Percentiles rank a stretch among this genome's conserved stretches.
phyloP scores from a whole-genome alignment of 2,113 vertebrate genomes.

The Ammodytes dubius region DNA sequence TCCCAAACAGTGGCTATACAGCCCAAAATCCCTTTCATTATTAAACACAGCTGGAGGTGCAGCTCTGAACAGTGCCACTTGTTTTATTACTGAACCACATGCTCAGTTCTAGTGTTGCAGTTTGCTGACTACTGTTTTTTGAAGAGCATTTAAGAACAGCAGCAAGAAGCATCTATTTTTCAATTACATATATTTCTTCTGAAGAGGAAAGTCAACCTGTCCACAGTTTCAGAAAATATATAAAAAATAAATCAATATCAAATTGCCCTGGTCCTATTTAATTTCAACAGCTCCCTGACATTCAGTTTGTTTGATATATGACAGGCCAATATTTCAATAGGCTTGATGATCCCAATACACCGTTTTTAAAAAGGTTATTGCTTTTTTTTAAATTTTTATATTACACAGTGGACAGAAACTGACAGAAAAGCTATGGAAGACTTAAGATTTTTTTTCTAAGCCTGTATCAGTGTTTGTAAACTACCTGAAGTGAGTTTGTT shows the following conservation, averaged over 20 bases:
- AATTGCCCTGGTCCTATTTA: constrained; percentile 74
- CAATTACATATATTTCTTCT: constrained; percentile 36
- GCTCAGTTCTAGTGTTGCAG: constrained; percentile 61
- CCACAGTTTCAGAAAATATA: constrained; percentile 86
- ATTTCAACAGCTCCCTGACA: constrained; percentile 82
- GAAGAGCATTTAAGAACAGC: constrained; percentile 49
- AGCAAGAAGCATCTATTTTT: constrained; percentile 54
- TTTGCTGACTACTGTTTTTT: constrained; percentile 63
- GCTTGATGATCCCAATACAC: constrained; percentile 75
- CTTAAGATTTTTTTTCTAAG: constrained; percentile 82
- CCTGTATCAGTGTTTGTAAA: constrained; percentile 89
- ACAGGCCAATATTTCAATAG: constrained; percentile 73
- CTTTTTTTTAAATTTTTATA: constrained; percentile 73
- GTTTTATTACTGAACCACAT: constrained; percentile 59
- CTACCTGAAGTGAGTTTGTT: constrained; percentile 88
- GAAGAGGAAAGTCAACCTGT: constrained; percentile 88
- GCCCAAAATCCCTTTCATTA: constrained; percentile 82
- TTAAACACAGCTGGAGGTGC: constrained; percentile 80
- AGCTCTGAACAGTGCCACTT: constrained; percentile 70
- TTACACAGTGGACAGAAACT: constrained; percentile 86
- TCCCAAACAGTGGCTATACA: constrained; percentile 74
- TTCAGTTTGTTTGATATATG: constrained; percentile 74
- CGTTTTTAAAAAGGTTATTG: constrained; percentile 85
- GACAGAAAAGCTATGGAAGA: constrained; percentile 86
- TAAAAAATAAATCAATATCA: constrained; percentile 71